Evolutionary conservation across 2,113 vertebrate species (phyloP), one percentile per base, ranked within the genome.

Genomic region (Campylorhamphus procurvoides): DNA sequence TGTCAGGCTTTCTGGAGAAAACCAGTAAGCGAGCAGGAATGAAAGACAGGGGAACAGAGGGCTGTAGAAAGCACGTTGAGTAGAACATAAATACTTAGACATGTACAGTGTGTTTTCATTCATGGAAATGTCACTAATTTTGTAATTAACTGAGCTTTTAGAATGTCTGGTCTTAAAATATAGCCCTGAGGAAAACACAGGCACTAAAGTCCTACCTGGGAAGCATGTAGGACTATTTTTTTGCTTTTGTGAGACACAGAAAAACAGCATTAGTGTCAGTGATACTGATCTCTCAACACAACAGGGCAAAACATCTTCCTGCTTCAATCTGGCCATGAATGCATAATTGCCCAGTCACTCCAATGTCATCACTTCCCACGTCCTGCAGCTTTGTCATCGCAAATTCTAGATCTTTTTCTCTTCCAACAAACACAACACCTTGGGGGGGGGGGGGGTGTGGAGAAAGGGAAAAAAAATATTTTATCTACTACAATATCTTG

Each of bases 11-110:
- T 42, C 23, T 40, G 11, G 17, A 50, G 39, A 60, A 60, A 66
- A 8, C 7, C 44, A 67, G 18, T 39, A 72, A 76, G 3, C 1
- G 1, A 50, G 27, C 19, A 35, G 39, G 44, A 84, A 31, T 24
- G 20, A 67, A 72, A 59, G 8, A 31, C 5, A 39, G 18, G 25
- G 18, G 14, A 72, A 59, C 2, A 11, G 28, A 40, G 0, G 0
- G 5, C 35, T 37, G 6, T 25, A 80, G n/a, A 74, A 79, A 78
- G 23, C 3, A 1, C 18, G 29, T 6, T 0, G 1, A 72, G 22
- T 37, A 71, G 14, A 5, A 64, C 4, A 86, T 23, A 76, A 47
- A 73, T 64, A 42, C 12, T 60, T 73, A 27, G 12, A 39, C 16
- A 24, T 5, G 22, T 60, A 20, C n/a, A 56, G 29, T 24, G 9